A percentile compares a stretch with the other conserved stretches of the same genome.
Evolutionary conservation across 2,113 vertebrate species (phyloP).

Genomic region (Lophochroa leadbeateri): DNA sequence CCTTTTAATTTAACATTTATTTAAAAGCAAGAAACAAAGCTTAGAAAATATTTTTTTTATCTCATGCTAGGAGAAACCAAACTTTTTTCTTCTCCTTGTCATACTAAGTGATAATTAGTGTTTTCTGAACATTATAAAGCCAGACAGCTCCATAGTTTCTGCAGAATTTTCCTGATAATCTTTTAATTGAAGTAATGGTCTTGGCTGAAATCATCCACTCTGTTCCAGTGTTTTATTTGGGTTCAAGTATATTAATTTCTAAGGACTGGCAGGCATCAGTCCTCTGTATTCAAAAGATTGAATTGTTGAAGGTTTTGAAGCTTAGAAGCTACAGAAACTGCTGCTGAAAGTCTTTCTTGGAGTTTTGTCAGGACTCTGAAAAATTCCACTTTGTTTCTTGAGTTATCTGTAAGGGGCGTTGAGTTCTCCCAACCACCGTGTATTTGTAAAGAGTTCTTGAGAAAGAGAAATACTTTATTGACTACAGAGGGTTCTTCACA

Average conservation of each 20-base stretch:
- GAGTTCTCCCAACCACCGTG: neutral
- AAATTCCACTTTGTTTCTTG: neutral
- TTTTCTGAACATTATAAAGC: neutral
- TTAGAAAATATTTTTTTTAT: neutral
- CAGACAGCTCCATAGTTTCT: neutral
- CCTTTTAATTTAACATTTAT: neutral
- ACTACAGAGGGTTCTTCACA: neutral
- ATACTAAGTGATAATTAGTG: neutral
- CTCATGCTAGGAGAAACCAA: neutral
- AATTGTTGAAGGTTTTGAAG: neutral
- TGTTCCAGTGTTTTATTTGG: neutral
- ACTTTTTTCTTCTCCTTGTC: neutral
- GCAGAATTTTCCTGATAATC: neutral
- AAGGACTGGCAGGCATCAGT: neutral
- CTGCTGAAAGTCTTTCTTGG: neutral
- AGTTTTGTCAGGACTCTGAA: neutral
- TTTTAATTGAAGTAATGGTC: neutral
- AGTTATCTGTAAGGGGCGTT: neutral
- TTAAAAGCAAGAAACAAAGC: neutral
- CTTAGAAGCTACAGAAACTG: neutral
- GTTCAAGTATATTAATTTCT: neutral
- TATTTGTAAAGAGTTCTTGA: neutral
- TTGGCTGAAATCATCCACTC: neutral
- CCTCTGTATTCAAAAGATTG: neutral
- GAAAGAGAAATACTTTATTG: neutral